These are phyloP conservation scores for Seira ritae DNA, from an alignment of 2,888 invertebrate genomes.

Conservation along the genomic window DNA sequence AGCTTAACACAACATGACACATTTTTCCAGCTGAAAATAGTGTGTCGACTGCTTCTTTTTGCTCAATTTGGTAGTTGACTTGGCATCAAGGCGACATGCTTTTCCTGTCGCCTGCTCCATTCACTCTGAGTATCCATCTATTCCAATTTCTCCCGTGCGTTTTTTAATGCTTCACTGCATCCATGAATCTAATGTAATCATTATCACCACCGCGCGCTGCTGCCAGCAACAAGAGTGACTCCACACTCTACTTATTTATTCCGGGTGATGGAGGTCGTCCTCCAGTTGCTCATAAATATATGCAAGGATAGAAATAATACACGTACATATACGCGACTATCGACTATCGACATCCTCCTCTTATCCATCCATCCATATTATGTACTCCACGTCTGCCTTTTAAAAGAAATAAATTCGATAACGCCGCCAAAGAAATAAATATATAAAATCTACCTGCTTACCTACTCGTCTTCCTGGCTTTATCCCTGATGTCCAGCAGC, in stretches of 20 bases:
- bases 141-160: slow-evolving; percentile 37
- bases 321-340: slow-evolving; percentile 37
- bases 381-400: not conserved
- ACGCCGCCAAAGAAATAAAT: not conserved
- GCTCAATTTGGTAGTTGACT: slow-evolving; percentile 53
- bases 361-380: not conserved
- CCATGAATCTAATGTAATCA: slow-evolving; percentile 36
- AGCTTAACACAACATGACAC: slow-evolving; percentile 50
- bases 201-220: slow-evolving; percentile 42
- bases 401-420: not conserved
- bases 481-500: slow-evolving; percentile 8
- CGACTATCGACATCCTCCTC: not conserved
- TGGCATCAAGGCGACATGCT: slow-evolving; percentile 58
- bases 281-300: too few species aligned
- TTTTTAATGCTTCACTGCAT: slow-evolving; percentile 43
- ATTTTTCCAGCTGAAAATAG: slow-evolving; percentile 34
- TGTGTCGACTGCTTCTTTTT: slow-evolving; percentile 51
- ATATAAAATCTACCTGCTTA: too few species aligned
- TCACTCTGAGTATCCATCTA: slow-evolving; percentile 25
- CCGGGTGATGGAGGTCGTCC: too few species aligned
- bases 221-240: too few species aligned
- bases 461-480: not conserved
- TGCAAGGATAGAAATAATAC: too few species aligned
- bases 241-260: too few species aligned
- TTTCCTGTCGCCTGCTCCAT: slow-evolving; percentile 45